Evolutionary conservation across 37 sponge, comb jelly and placozoan genomes (phyloP), one percentile per base, ranked within the genome.

Genomic region (Halisarca cf. caerulea): DNA sequence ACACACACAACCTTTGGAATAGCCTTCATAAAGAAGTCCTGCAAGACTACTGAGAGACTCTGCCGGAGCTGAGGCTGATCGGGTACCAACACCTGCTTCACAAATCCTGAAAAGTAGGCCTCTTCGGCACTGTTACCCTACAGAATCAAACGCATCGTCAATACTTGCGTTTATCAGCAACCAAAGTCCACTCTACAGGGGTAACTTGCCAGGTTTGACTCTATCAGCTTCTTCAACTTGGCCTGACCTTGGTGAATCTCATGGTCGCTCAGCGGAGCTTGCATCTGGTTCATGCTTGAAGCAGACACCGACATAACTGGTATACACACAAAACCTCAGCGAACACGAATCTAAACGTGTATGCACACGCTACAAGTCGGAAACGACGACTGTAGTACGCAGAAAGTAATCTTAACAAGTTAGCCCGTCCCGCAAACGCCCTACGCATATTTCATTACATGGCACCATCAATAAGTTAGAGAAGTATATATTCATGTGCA

Each of bases 81-180:
- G 28, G 92, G 92, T 0, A 88, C 74, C 25, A 92, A 61, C 18
- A 88, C 86, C 47, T 55, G 57, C 61, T 80, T 87, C 17, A 88
- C 72, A 39, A 85, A 88, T 30, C 91, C 82, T 27, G 21, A 68
- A n/a, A 20, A 73, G n/a, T 86, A 30, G 37, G 69, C 40, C 2
- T 64, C 80, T 43, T n/a, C 43, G 1, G 77, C 38, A 41, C 77
- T 74, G 42, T 43, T 40, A 15, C 41, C 77, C 77, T 74, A 23
- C 23, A 18, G 15, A n/a, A n/a, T n/a, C n/a, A n/a, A n/a, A n/a
- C n/a, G n/a, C n/a, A n/a, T n/a, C n/a, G n/a, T n/a, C n/a, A n/a
- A n/a, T n/a, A n/a, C n/a, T n/a, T n/a, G n/a, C n/a, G n/a, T n/a
- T n/a, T n/a, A n/a, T n/a, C n/a, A n/a, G n/a, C n/a, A n/a, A n/a